Evolutionary conservation across 2,888 invertebrate species (phyloP).

Genomic region (Epiblema foenella): DNA sequence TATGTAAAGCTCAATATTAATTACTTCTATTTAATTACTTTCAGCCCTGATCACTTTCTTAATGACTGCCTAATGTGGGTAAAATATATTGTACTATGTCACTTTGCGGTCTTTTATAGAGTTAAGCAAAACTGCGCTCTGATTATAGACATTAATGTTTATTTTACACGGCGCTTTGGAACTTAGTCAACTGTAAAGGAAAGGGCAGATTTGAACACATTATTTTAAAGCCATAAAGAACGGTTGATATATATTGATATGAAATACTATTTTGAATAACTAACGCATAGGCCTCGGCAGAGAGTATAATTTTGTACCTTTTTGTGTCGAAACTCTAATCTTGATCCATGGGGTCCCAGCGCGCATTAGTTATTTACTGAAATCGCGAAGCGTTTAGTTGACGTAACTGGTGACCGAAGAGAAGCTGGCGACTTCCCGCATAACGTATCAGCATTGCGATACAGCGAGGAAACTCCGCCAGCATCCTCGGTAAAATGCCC

Average conservation of each 20-base stretch:
- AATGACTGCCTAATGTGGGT: slow-evolving; percentile 13
- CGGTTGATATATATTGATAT: not conserved
- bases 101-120: not conserved
- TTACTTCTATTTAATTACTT: slow-evolving; percentile 7
- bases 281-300: too few species aligned
- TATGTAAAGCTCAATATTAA: not conserved
- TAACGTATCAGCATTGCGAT: too few species aligned
- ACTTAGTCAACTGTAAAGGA: not conserved
- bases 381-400: too few species aligned
- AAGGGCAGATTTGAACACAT: slow-evolving; percentile 6
- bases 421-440: too few species aligned
- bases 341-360: too few species aligned
- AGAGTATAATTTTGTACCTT: too few species aligned
- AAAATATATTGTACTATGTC: slow-evolving; percentile 22
- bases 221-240: slow-evolving; percentile 8
- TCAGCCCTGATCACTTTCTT: slow-evolving; percentile 17
- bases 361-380: too few species aligned
- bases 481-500: too few species aligned
- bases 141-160: not conserved
- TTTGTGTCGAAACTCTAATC: too few species aligned
- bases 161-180: slow-evolving; percentile 6
- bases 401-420: too few species aligned
- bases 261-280: not conserved
- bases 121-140: not conserved
- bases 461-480: too few species aligned